Evolutionary conservation across 2,113 vertebrate genomes (phyloP).

Genomic region (Pomatorhinus ruficollis): DNA sequence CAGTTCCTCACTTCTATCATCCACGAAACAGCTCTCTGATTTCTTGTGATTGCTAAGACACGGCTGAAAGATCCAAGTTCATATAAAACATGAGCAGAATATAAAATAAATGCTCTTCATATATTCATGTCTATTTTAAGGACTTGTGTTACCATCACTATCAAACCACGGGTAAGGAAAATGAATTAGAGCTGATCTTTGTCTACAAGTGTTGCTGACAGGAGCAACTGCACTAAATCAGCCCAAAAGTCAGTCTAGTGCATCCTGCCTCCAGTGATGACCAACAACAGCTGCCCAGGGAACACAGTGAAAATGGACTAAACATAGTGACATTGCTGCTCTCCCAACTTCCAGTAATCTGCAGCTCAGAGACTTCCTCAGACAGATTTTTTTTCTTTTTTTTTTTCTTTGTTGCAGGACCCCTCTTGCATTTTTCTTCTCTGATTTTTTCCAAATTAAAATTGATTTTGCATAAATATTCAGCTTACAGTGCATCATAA

Average conservation of each 20-base stretch:
- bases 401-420: background rate
- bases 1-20: background rate
- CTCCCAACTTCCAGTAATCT: background rate
- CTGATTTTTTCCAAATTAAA: background rate
- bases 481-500: background rate
- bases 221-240: background rate
- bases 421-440: background rate
- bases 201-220: background rate
- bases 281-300: background rate
- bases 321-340: background rate
- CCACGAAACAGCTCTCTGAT: constrained; percentile 9
- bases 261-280: background rate
- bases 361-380: background rate
- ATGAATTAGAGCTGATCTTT: background rate
- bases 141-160: background rate
- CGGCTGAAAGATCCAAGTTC: background rate
- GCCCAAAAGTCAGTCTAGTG: background rate
- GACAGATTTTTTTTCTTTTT: background rate
- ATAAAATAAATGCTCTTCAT: background rate
- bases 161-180: background rate
- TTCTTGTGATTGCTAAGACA: constrained; percentile 17
- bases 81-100: background rate
- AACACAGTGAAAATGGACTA: background rate
- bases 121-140: background rate
- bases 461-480: background rate